Evolutionary conservation across 2,797 vertebrate genomes (phyloP).

Genomic region (Bufotes viridis): DNA sequence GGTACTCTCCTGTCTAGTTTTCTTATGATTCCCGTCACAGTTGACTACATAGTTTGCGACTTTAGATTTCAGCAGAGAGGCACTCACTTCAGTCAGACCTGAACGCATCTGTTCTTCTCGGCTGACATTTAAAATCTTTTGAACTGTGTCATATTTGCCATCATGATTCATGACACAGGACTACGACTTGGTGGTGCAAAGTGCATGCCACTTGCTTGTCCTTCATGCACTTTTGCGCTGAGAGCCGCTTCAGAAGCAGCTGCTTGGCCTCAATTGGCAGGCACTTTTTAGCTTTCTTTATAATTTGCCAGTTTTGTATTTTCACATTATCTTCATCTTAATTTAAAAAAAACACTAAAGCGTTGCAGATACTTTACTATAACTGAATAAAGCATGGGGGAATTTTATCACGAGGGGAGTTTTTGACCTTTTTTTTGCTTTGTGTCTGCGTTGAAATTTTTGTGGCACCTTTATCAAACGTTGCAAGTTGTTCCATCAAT

Average conservation of each 20-base stretch:
- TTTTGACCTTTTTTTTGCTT: too few relatives aligned
- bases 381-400: neutral
- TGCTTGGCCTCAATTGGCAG: neutral
- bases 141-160: conserved; percentile 58
- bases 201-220: conserved; percentile 10
- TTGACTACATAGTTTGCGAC: conserved; percentile 41
- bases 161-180: conserved; percentile 46
- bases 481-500: too few relatives aligned
- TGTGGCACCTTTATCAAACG: too few relatives aligned
- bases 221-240: neutral
- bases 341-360: too few relatives aligned
- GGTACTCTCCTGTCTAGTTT: neutral
- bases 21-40: conserved; percentile 34
- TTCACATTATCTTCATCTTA: neutral
- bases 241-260: neutral
- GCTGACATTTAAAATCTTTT: conserved; percentile 52
- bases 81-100: conserved; percentile 44
- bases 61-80: conserved; percentile 23
- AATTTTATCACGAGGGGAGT: too few relatives aligned
- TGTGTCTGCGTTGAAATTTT: too few relatives aligned
- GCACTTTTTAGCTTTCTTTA: neutral
- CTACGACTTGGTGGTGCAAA: conserved; percentile 24
- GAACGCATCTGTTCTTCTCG: conserved; percentile 47
- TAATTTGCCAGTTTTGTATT: fast-evolving
- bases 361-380: too few relatives aligned